phyloP scores from a whole-genome alignment of 2,888 invertebrate species.

The Piscicola geometra region DNA sequence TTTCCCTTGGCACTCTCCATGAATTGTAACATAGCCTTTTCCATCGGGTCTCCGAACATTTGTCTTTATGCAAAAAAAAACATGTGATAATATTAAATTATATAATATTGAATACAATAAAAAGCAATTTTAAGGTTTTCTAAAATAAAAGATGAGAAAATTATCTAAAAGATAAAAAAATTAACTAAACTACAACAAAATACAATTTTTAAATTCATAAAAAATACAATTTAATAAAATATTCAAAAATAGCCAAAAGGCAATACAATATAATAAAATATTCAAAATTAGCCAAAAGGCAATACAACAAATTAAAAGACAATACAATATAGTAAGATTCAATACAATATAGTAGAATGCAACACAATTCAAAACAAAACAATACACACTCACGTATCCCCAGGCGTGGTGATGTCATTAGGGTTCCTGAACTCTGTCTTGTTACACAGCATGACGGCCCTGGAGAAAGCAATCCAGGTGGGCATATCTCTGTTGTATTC shows the following conservation, averaged over 20 bases:
- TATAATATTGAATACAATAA: too few species aligned
- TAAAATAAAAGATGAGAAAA: too few species aligned
- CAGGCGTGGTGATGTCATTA: neutral
- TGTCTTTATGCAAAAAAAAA: too few species aligned
- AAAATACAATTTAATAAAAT: too few species aligned
- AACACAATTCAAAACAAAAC: neutral
- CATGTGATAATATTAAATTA: too few species aligned
- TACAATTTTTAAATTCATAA: too few species aligned
- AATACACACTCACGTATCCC: neutral
- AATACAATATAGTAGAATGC: neutral
- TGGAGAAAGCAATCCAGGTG: conserved; percentile 81
- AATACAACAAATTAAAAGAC: neutral
- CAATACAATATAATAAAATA: too few species aligned
- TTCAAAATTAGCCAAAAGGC: neutral
- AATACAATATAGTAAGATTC: too few species aligned
- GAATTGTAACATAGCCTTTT: conserved; percentile 57
- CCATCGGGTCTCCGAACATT: conserved; percentile 57
- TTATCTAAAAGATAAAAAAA: too few species aligned
- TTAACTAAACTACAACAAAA: too few species aligned
- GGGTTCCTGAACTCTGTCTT: conserved; percentile 86
- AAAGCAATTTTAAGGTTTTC: too few species aligned
- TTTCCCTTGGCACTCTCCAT: conserved; percentile 55
- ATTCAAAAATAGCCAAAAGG: too few species aligned
- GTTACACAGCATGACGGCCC: conserved; percentile 93
- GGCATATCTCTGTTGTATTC: conserved; percentile 80